Percentiles rank a stretch among this genome's conserved stretches.
Conservation (phyloP, 2,888 invertebrate species). For the Trachelus troglodyta region DNA sequence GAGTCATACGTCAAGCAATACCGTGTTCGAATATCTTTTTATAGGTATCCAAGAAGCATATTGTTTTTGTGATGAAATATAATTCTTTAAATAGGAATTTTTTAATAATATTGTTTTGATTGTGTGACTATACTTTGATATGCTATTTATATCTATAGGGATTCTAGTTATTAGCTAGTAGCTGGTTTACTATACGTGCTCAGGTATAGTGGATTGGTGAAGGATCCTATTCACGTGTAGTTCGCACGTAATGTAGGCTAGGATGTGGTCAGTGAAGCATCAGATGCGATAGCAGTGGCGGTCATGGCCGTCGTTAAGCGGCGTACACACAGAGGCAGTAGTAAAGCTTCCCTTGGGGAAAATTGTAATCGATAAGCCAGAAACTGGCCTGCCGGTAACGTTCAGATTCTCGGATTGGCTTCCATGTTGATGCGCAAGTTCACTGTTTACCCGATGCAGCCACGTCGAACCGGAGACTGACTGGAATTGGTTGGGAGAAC, state of each 20-base stretch:
- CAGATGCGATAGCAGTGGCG: slow-evolving; percentile 32
- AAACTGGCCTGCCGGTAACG: background rate
- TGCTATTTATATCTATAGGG: background rate
- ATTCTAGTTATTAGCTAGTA: background rate
- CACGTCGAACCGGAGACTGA: background rate
- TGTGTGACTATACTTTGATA: background rate
- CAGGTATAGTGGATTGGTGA: background rate
- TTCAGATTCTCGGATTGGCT: background rate
- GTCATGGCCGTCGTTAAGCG: slow-evolving; percentile 27
- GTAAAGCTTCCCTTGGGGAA: background rate
- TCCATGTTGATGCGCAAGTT: background rate
- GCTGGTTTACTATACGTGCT: background rate
- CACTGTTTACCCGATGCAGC: background rate
- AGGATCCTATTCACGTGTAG: slow-evolving; percentile 8
- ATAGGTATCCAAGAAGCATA: background rate
- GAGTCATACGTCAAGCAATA: background rate
- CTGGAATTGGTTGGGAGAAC: background rate
- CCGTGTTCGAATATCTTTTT: background rate
- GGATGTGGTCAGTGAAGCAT: slow-evolving; percentile 31
- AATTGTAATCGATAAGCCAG: background rate
- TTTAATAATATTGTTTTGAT: background rate
- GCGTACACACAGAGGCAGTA: slow-evolving; percentile 12
- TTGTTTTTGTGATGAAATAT: background rate
- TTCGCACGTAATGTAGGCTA: slow-evolving; percentile 14
- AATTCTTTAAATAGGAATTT: background rate